Evolutionary conservation across 2,888 invertebrate genomes (phyloP), one percentile per base, ranked within the genome.

Genomic region (Hoplodrina ambigua): DNA sequence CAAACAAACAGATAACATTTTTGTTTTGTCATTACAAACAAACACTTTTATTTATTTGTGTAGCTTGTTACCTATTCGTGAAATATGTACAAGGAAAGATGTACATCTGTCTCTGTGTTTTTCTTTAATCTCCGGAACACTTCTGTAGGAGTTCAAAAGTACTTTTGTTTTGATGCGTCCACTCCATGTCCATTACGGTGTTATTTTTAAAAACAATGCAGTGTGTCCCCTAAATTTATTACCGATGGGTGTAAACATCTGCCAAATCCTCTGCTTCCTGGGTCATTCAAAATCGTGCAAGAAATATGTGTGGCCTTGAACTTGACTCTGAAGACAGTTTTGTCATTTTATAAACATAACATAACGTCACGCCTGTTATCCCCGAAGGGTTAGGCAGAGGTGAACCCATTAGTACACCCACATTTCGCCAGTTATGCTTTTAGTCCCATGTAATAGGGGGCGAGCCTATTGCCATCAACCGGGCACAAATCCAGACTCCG

Each of bases 181-280:
- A 70, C 69, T 75, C 53, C 53, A 53, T 65, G 69, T 65, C 70
- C 67, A 75, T 72, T 77, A 64, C 53, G 46, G 41, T 77, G 79
- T 83, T 81, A 66, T 81, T 71, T 79, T 65, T 76, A 61, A 79
- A 69, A 83, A 81, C 74, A 74, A 75, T 68, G 17, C 30, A 15
- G 19, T 15, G 37, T 19, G 57, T 56, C 57, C 61, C 62, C 55
- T 66, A 41, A n/a, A n/a, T 58, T 11, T 20, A 54, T 44, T 60
- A 46, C 6, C 20, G 52, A 65, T 69, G 54, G 19, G n/a, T 50
- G 33, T 49, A 17, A 60, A 60, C 65, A 75, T 75, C 65, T 78
- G 79, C 49, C 2, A 54, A 61, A 57, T 70, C 46, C 57, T 13
- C 4, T 33, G 50, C 56, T 72, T 78, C 67, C 75, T 58, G 69